Conservation (phyloP, 2,888 invertebrate species). For the Malthinus seriepunctatus region DNA sequence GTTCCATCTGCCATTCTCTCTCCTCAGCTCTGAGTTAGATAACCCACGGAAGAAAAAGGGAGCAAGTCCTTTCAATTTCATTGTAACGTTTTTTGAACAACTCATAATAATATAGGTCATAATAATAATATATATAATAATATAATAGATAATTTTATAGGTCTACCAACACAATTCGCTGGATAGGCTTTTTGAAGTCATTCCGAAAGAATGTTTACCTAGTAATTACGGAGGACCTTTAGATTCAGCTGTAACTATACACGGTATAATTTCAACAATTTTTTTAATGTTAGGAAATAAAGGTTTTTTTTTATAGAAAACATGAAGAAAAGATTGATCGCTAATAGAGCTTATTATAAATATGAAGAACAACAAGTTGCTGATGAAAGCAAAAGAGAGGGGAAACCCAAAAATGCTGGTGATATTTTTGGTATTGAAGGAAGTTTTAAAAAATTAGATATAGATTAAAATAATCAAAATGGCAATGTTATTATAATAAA, state of each 20-base stretch:
- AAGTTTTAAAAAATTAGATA: conserved; percentile 70
- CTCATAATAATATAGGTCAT: no score
- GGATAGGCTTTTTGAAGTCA: conserved; percentile 39
- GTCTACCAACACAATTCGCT: conserved; percentile 40
- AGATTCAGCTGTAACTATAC: conserved; percentile 34
- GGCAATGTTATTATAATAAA: no score
- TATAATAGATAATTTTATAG: no score
- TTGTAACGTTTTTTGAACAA: no score
- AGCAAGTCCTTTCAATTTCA: no score
- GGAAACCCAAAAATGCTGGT: conserved; percentile 63
- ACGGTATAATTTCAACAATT: no score
- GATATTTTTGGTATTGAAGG: conserved; percentile 69
- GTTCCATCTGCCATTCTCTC: no score
- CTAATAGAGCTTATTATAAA: conserved; percentile 47
- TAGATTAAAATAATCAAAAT: no score
- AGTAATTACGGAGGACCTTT: conserved; percentile 38
- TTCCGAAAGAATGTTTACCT: conserved; percentile 38
- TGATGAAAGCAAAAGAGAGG: conserved; percentile 62
- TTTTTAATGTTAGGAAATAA: no score
- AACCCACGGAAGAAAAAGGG: no score
- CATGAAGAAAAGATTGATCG: conserved; percentile 41
- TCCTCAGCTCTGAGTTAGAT: no score
- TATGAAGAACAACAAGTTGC: conserved; percentile 60
- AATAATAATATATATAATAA: no score
- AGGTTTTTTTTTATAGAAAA: conserved; percentile 18